These are phyloP conservation scores for Agelas oroides DNA, from an alignment of 37 sponge, comb jelly and placozoan genomes.

Conservation along the genomic window DNA sequence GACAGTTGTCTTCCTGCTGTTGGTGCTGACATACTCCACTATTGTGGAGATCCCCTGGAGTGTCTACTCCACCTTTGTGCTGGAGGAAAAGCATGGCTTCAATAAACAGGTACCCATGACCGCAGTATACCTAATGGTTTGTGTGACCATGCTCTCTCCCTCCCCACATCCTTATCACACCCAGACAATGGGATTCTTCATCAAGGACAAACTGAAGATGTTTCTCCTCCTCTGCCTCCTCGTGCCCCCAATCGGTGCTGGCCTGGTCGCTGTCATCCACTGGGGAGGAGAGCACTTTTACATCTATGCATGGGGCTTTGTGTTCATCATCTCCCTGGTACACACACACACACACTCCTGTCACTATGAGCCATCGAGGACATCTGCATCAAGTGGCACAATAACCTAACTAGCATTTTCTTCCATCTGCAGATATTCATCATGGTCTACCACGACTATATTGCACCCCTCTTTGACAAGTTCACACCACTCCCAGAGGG, in stretches of 20 bases:
- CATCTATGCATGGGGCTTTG: conserved; percentile 92
- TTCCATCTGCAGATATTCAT: conserved; percentile 56
- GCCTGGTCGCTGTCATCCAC: conserved; percentile 70
- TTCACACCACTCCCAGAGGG: conserved; percentile 93
- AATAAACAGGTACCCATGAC: conserved; percentile 87
- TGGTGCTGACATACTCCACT: conserved; percentile 37
- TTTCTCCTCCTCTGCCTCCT: conserved; percentile 64
- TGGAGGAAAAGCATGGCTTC: conserved; percentile 97
- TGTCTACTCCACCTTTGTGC: conserved; percentile 82
- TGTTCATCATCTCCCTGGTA: conserved; percentile 63
- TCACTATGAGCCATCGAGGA: no score
- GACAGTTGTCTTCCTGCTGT: conserved; percentile 64
- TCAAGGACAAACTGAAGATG: conserved; percentile 86
- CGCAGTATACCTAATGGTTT: not conserved
- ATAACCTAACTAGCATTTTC: no score
- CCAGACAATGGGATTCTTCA: conserved; percentile 85
- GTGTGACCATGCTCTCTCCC: no score
- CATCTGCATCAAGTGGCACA: no score
- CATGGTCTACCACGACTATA: conserved; percentile 89
- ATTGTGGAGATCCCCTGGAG: conserved; percentile 85
- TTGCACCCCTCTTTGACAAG: conserved; percentile 97
- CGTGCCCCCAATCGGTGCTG: conserved; percentile 39
- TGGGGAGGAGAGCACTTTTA: conserved; percentile 97
- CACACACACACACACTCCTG: not conserved
- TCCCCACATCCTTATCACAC: not conserved